A percentile compares a stretch with the other conserved stretches of the same genome.
These are phyloP conservation scores for Gymnocephalus cernua DNA, from an alignment of 2,113 vertebrate species.

Conservation along the genomic window DNA sequence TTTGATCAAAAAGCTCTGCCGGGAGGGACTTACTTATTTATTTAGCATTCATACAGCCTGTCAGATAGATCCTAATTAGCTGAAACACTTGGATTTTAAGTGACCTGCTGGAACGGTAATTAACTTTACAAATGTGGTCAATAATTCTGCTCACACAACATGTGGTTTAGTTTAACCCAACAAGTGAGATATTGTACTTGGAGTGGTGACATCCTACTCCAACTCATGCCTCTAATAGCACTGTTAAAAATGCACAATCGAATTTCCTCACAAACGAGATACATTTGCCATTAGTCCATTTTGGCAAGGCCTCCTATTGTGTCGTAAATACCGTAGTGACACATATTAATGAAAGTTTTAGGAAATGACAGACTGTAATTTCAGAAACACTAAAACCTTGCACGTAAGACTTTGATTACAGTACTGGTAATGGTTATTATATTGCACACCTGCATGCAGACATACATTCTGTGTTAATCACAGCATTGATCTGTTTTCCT, in stretches of 20 bases:
- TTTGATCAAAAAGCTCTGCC: constrained; percentile 15
- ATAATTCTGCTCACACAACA: not conserved
- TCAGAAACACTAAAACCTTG: not conserved
- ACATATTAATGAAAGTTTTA: not conserved
- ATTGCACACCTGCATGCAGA: constrained; percentile 1
- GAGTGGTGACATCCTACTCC: not conserved
- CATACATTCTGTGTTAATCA: not conserved
- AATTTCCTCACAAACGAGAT: not conserved
- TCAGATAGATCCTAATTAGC: constrained; percentile 7
- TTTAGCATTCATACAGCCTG: constrained; percentile 6
- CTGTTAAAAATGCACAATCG: not conserved
- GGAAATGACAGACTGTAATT: not conserved
- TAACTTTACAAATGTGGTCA: constrained; percentile 6
- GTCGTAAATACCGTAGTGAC: constrained; percentile 3
- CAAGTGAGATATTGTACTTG: not conserved
- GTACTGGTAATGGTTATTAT: not conserved
- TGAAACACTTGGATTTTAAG: constrained; percentile 6
- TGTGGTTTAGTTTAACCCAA: not conserved
- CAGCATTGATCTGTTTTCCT: not conserved
- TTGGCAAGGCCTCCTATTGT: not conserved
- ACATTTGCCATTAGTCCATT: not conserved
- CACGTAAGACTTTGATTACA: not conserved
- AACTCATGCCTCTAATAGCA: not conserved
- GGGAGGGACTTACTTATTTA: constrained; percentile 7
- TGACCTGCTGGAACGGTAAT: constrained; percentile 17